Percentiles rank a stretch among this genome's conserved stretches.
Evolutionary conservation across 2,888 invertebrate species (phyloP).

Genomic region (Habrosyne pyritoides): DNA sequence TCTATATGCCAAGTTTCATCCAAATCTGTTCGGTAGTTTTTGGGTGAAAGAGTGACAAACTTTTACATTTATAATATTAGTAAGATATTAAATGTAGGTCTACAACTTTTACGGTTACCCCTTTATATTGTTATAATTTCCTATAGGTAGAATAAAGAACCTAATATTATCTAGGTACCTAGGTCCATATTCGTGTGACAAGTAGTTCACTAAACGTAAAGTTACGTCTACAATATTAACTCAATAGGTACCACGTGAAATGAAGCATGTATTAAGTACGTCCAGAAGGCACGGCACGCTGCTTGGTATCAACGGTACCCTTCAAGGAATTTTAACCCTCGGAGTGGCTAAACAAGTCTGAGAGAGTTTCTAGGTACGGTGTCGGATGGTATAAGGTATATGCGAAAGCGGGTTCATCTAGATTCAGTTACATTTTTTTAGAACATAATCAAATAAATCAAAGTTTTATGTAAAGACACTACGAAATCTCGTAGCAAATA

Average conservation of each 20-base stretch:
- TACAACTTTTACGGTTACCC: no score
- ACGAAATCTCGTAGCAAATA: background rate
- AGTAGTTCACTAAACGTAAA: background rate
- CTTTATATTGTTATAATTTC: no score
- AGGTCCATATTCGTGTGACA: no score
- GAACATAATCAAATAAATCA: background rate
- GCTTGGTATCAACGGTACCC: constrained; percentile 52
- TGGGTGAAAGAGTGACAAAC: no score
- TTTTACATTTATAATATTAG: no score
- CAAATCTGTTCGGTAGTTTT: no score
- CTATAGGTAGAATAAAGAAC: no score
- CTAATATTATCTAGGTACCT: no score
- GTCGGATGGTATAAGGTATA: constrained; percentile 32
- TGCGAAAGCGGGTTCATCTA: constrained; percentile 25
- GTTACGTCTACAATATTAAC: background rate
- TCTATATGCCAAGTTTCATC: no score
- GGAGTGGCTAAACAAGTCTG: constrained; percentile 65
- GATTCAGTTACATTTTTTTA: no score
- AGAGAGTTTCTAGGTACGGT: constrained; percentile 49
- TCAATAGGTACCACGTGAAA: constrained; percentile 22
- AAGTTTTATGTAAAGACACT: background rate
- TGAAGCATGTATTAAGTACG: constrained; percentile 25
- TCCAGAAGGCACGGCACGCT: constrained; percentile 55
- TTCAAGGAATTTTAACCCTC: constrained; percentile 61
- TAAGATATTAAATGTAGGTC: no score